Evolutionary conservation across 2,113 vertebrate species (phyloP), one percentile per base, ranked within the genome.

Genomic region (Ancistrus triradiatus): DNA sequence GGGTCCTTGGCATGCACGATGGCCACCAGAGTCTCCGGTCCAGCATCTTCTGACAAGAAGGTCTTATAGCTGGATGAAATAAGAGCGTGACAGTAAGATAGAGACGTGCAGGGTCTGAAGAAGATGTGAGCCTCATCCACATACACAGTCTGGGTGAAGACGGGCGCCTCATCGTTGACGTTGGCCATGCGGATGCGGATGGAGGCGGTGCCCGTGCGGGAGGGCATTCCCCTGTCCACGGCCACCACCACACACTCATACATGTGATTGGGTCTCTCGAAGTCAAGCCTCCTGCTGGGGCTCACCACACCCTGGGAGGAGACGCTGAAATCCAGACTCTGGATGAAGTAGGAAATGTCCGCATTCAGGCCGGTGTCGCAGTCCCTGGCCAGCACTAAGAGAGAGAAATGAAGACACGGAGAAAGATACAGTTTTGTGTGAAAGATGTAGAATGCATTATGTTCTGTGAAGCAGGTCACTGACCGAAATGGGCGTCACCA

Each of bases 171-270:
- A 0, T 93, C 92, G 3, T 94, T 95, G 58, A 84, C 78, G 0
- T 94, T 95, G 72, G 90, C 68, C 63, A 94, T 79, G 1, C 87
- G 85, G 31, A 95, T 78, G 7, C 92, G 87, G 68, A 94, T 82
- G 0, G 90, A 91, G 0, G 93, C 90, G 0, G 92, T 91, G 42
- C 93, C 92, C 0, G 92, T 95, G 10, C 84, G 89, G 11, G 92
- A 82, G 1, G 90, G 90, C 0, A 76, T 82, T 19, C 93, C 93
- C 28, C 79, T 87, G 35, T 95, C 93, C 47, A 93, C 88, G 0
- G 91, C 93, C 1, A 92, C 85, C 73, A 93, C 90, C 65, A 90
- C 86, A 28, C 93, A 95, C 80, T 95, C 92, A 3, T 94, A 95
- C 83, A 90, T 81, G 66, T 93, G 92, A 81, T 91, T 91, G 35